Evolutionary conservation across 2,888 invertebrate species (phyloP).

Genomic region (Mesochorus sp.): DNA sequence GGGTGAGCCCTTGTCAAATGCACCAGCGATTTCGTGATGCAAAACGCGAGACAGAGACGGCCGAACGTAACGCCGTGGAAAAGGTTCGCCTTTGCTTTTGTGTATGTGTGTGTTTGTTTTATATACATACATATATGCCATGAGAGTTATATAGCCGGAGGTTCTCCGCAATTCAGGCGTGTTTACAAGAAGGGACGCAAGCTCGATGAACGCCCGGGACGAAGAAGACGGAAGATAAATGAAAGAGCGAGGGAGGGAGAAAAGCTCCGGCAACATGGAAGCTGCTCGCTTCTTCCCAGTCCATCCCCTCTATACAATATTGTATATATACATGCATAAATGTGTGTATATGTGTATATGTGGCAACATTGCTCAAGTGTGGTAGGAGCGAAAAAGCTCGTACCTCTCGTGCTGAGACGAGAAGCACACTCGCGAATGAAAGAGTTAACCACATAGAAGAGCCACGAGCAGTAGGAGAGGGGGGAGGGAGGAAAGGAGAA

Average conservation of each 20-base stretch:
- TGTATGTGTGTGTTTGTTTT: background rate
- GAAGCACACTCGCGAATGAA: slow-evolving; percentile 24
- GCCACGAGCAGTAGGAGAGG: too few species aligned
- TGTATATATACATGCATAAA: background rate
- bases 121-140: background rate
- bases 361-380: slow-evolving; percentile 4
- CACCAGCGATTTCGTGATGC: slow-evolving; percentile 12
- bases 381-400: slow-evolving; percentile 41
- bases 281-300: slow-evolving; percentile 13
- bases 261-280: slow-evolving; percentile 20
- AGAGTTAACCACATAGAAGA: slow-evolving; percentile 29
- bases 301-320: background rate
- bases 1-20: slow-evolving; percentile 21
- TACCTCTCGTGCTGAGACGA: background rate
- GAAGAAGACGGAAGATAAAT: slow-evolving; percentile 9
- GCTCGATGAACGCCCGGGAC: background rate
- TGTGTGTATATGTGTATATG: slow-evolving; percentile 12
- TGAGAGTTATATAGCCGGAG: slow-evolving; percentile 1
- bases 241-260: background rate
- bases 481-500: background rate
- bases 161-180: slow-evolving; percentile 40
- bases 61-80: background rate
- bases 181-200: slow-evolving; percentile 33
- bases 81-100: background rate
- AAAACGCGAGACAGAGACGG: background rate